These are phyloP conservation scores for Poeciliopsis presidionis DNA, from an alignment of 2,797 vertebrate species.

Conservation along the genomic window DNA sequence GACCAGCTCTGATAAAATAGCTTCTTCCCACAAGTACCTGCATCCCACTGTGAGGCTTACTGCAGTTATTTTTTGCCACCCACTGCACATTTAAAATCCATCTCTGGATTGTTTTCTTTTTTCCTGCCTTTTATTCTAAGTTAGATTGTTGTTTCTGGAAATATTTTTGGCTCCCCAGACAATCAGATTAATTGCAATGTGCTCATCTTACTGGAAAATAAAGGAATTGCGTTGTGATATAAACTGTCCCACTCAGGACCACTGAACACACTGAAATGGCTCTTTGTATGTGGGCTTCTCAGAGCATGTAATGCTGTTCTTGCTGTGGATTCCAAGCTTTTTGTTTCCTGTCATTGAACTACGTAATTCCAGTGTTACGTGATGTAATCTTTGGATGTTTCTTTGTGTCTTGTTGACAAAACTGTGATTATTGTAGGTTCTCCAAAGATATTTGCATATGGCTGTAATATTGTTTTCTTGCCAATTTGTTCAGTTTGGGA, in stretches of 20 bases:
- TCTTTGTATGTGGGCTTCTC: constrained; percentile 21
- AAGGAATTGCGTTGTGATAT: constrained; percentile 32
- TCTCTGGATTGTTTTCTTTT: constrained; percentile 2
- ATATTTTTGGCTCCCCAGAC: constrained; percentile 28
- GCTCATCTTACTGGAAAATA: constrained; percentile 41
- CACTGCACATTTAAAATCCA: constrained; percentile 12
- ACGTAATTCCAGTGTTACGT: neutral
- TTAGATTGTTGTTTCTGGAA: constrained; percentile 43
- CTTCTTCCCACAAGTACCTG: constrained; percentile 31
- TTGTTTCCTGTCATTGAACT: constrained; percentile 11
- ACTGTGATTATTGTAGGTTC: neutral
- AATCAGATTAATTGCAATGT: constrained; percentile 32
- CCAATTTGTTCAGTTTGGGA: neutral
- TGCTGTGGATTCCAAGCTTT: constrained; percentile 4
- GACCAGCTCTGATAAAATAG: constrained; percentile 67
- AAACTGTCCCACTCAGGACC: constrained; percentile 41
- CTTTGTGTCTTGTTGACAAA: neutral
- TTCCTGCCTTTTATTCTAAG: constrained; percentile 48
- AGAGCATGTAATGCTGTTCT: neutral
- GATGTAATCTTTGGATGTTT: neutral
- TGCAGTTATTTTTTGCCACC: neutral
- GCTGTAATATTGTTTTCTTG: neutral
- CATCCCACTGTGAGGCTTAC: constrained; percentile 23
- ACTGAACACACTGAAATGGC: constrained; percentile 11
- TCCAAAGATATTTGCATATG: neutral